Evolutionary conservation across 2,888 invertebrate genomes (phyloP).

Genomic region (Ceraclea dissimilis): DNA sequence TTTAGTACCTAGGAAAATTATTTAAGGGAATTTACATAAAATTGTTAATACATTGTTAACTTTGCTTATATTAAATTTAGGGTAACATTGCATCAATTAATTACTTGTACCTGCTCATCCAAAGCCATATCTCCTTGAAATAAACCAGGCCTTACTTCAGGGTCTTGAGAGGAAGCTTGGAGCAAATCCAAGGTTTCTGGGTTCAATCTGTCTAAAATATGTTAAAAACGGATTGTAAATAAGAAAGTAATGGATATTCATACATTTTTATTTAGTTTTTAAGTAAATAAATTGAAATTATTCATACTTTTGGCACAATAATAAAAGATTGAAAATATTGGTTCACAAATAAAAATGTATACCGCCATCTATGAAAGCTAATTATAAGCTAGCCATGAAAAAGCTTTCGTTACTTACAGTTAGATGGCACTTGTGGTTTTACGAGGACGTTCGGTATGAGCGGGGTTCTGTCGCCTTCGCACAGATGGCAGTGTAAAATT

Average conservation of each 20-base stretch:
- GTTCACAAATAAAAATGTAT: too few species aligned
- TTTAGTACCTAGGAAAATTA: too few species aligned
- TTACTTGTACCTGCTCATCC: slow-evolving; percentile 47
- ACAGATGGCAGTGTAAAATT: neutral
- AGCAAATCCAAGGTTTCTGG: slow-evolving; percentile 15
- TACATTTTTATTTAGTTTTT: too few species aligned
- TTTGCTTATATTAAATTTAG: too few species aligned
- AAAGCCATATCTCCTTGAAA: slow-evolving; percentile 65
- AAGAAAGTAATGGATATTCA: too few species aligned
- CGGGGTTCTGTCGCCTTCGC: neutral
- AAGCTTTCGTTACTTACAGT: neutral
- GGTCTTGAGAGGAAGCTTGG: slow-evolving; percentile 41
- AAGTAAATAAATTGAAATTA: too few species aligned
- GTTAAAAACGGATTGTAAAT: neutral
- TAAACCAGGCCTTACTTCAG: slow-evolving; percentile 57
- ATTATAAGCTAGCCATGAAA: neutral
- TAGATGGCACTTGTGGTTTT: neutral
- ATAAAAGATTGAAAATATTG: too few species aligned
- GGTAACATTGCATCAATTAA: too few species aligned
- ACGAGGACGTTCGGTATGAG: neutral
- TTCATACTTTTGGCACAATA: too few species aligned
- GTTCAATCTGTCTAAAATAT: slow-evolving; percentile 17
- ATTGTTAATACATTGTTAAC: too few species aligned
- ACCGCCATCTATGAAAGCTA: too few species aligned
- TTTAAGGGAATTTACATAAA: too few species aligned